Evolutionary conservation across 2,888 invertebrate genomes (phyloP).

Genomic region (Euzetes globulus): DNA sequence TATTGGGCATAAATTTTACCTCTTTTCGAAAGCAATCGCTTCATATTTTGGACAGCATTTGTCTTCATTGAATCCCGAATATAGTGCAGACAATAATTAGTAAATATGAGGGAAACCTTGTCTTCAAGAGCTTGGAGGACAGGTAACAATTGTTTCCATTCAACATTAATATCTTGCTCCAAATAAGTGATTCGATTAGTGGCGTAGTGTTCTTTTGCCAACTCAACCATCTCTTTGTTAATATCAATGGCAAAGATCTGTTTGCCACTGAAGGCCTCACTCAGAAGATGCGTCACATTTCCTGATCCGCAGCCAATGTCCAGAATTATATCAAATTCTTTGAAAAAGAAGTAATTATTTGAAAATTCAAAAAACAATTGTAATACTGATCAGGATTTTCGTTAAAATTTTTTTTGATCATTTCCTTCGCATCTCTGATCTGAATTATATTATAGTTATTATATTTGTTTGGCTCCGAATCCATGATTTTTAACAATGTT

Average conservation of each 20-base stretch:
- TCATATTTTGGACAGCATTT: neutral
- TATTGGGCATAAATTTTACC: neutral
- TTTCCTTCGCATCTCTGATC: no score
- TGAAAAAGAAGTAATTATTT: neutral
- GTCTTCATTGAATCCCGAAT: neutral
- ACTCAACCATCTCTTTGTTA: neutral
- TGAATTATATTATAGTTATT: no score
- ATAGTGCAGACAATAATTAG: neutral
- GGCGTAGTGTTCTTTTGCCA: neutral
- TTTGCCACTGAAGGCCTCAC: neutral
- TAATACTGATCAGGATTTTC: neutral
- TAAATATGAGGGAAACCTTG: neutral
- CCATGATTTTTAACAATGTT: no score
- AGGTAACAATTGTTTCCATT: neutral
- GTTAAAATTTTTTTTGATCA: neutral
- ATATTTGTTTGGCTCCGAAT: no score
- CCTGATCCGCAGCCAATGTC: constrained; percentile 1
- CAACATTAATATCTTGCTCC: neutral
- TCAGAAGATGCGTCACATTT: neutral
- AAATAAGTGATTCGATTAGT: neutral
- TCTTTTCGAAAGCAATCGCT: neutral
- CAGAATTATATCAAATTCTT: neutral
- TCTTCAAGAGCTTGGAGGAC: neutral
- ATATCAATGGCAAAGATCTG: neutral
- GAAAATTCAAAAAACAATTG: neutral